Evolutionary conservation across 2,113 vertebrate genomes (phyloP).

Genomic region (Entelurus aequoreus): DNA sequence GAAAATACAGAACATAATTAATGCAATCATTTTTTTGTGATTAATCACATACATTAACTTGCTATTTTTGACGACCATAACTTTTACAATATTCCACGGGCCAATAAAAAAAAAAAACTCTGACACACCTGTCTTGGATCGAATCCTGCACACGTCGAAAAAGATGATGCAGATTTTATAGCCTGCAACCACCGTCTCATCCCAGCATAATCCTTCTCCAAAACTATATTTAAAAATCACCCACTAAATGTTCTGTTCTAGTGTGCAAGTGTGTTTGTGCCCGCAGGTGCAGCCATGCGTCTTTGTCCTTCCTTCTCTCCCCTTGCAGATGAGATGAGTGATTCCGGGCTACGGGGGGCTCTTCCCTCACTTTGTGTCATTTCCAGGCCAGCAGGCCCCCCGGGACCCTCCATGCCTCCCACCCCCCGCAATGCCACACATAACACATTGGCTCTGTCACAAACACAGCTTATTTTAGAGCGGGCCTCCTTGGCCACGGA

Average conservation of each 20-base stretch:
- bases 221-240: constrained; percentile 58
- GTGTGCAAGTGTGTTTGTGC: constrained; percentile 29
- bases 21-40: too few relatives aligned
- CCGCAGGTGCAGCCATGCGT: constrained; percentile 41
- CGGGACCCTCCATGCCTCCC: constrained; percentile 35
- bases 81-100: too few relatives aligned
- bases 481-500: constrained; percentile 60
- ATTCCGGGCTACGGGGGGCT: constrained; percentile 62
- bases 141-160: constrained; percentile 7
- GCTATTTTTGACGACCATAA: too few relatives aligned
- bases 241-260: constrained; percentile 45
- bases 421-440: constrained; percentile 55
- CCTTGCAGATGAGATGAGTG: constrained; percentile 67
- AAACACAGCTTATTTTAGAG: constrained; percentile 74
- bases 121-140: constrained; percentile 1
- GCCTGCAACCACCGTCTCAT: constrained; percentile 37
- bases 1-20: too few relatives aligned
- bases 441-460: constrained; percentile 74
- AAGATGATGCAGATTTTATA: constrained; percentile 28
- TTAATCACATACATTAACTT: too few relatives aligned
- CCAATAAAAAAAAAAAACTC: too few relatives aligned
- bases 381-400: constrained; percentile 62
- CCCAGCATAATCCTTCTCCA: constrained; percentile 47
- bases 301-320: constrained; percentile 58
- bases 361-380: constrained; percentile 75